Percentiles rank a stretch among this genome's conserved stretches.
Evolutionary conservation across 2,888 invertebrate species (phyloP).

Genomic region (Phalera bucephala): DNA sequence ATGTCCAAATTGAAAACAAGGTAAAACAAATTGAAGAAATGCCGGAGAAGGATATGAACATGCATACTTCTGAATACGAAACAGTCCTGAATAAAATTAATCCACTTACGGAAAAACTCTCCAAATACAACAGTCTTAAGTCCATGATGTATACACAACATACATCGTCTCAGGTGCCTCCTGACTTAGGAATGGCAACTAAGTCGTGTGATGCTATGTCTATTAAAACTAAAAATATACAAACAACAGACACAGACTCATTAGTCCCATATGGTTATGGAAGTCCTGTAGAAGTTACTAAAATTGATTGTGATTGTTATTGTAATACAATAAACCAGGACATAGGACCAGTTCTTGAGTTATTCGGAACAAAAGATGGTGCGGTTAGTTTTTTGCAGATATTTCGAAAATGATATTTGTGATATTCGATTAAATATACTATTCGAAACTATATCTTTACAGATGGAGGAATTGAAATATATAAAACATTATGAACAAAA

Average conservation of each 20-base stretch:
- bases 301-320: constrained; percentile 30
- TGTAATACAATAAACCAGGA: constrained; percentile 8
- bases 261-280: constrained; percentile 8
- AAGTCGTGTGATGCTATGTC: constrained; percentile 47
- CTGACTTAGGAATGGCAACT: constrained; percentile 33
- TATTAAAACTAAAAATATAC: constrained; percentile 20
- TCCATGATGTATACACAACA: constrained; percentile 27
- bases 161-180: constrained; percentile 42
- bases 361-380: constrained; percentile 19
- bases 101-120: constrained; percentile 4
- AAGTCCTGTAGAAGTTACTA: constrained; percentile 13
- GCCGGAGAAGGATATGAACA: constrained; percentile 40
- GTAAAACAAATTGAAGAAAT: constrained; percentile 22
- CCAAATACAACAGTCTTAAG: constrained; percentile 24
- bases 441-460: not conserved
- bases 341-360: constrained; percentile 6
- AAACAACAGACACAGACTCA: constrained; percentile 26
- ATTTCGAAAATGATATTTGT: not conserved
- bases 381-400: constrained; percentile 26
- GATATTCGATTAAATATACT: not conserved
- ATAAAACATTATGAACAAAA: no score
- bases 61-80: constrained; percentile 7
- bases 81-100: not conserved
- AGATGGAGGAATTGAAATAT: not conserved
- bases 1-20: constrained; percentile 3